Base-by-base conservation (phyloP, 2,113 vertebrate genomes). In the Anser brachyrhynchus region DNA sequence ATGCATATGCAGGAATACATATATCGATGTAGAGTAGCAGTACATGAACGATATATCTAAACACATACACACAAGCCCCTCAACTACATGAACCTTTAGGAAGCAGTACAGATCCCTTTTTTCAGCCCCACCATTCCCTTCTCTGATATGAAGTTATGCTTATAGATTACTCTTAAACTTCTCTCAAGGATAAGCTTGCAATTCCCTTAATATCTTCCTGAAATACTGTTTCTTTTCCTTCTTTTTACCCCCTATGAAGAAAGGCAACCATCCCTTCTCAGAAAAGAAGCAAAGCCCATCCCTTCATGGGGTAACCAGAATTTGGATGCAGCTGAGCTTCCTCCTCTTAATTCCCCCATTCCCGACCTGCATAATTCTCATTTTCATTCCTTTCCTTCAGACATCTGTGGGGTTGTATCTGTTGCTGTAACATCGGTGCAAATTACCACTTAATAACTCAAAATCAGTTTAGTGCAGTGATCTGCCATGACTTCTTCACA, bases 401-500 rank as follows among this genome's bases (percentile, higher is more conserved):
- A 66, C 69, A 66, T 37, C 37, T 70, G 46, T 5, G 8, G 39
- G 39, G 89, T 94, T 94, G 85, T 70, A 72, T 81, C 69, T 78
- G 35, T 58, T 73, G 29, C 20, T 83, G 41, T 71, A 91, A 65
- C 49, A 61, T 89, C 73, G 75, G 54, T 26, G n/a, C 55, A 89
- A 92, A 95, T 87, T 84, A 78, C 64, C 39, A 75, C 57, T 75
- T 57, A 91, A 94, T 95, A 79, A 7, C 29, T 87, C 55, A n/a
- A 66, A 90, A 46, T 52, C 59, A 66, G 37, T 70, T 94, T 87
- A 29, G 33, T 86, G 49, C 59, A 51, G 31, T 57, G 67, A 89
- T 75, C 31, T 92, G 55, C 59, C 21, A 39, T 29, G 59, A 70
- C 67, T 84, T 75, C 28, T 70, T 71, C 66, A 57, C 69, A 57